Conservation (phyloP, 2,797 vertebrate species). For the Spheniscus humboldti region DNA sequence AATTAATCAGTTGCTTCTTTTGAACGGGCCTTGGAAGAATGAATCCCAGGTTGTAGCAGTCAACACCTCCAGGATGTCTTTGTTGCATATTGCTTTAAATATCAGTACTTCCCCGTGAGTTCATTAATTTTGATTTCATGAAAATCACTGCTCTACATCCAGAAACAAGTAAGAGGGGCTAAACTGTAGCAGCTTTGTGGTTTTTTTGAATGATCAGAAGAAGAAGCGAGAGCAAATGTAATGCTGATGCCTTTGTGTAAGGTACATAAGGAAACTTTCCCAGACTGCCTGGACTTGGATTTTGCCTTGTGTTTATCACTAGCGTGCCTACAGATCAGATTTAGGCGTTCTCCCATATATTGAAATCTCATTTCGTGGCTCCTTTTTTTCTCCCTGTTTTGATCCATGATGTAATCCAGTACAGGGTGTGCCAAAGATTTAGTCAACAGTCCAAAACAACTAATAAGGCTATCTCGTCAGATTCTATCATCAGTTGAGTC, state of each 20-base stretch:
- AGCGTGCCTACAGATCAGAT: not conserved
- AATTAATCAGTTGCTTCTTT: conserved; percentile 46
- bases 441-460: conserved; percentile 3
- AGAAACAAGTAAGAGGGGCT: not conserved
- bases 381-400: not conserved
- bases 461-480: conserved; percentile 14
- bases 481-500: conserved; percentile 25
- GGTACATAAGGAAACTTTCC: not conserved
- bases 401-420: not conserved
- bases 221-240: not conserved
- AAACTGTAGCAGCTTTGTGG: not conserved
- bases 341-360: not conserved
- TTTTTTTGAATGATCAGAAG: not conserved
- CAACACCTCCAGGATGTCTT: not conserved
- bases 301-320: conserved; percentile 14
- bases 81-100: not conserved
- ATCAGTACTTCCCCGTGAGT: not conserved
- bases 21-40: conserved; percentile 20
- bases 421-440: not conserved
- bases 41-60: not conserved
- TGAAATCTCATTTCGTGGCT: not conserved
- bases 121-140: conserved; percentile 10
- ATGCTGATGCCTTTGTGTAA: not conserved
- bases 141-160: conserved; percentile 3
- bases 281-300: conserved; percentile 10